Evolutionary conservation across 2,888 invertebrate species (phyloP), one percentile per base, ranked within the genome.

Genomic region (Hoplodrina blanda): DNA sequence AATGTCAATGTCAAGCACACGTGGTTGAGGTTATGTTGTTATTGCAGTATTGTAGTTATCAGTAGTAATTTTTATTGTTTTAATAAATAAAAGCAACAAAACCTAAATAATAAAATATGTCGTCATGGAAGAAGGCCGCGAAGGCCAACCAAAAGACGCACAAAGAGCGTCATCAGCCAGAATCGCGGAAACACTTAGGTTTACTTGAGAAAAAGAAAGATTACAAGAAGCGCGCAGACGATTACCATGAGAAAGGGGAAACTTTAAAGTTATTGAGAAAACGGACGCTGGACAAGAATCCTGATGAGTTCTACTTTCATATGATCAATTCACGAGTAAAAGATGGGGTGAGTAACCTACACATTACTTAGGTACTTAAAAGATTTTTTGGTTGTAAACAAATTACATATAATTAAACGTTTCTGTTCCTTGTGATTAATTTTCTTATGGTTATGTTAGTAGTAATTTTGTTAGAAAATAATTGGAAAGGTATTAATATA

Each of bases 221-320:
- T 90, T 99, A 98, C 89, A 97, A 97, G 77, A 94, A 96, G 72
- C 96, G 99, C 59, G 98, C 98, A 0, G 96, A 96, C 69, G 98
- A 99, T 92, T 98, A 97, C 80, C 97, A 98, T 90, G 97, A 97
- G 71, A 99, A 99, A 89, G 97, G 98, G 68, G 97, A 97, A 69
- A 98, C 98, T 0, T 91, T 99, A 2, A 98, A 98, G 89, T 91
- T 98, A 41, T 93, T 99, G 65, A 97, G 97, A 69, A 98, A 98
- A 90, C 97, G 98, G 72, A 99, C 99, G 0, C 94, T 98, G 30
- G 98, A 99, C 89, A 98, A 98, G 91, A 99, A 99, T 96, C 99
- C 99, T 0, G 99, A 99, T 97, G 99, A 99, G 92, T 99, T 99
- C 94, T 98, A 99, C 92, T 99, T 98, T 95, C 99, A 99, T 90